phyloP scores from a whole-genome alignment of 2,113 vertebrate species.

The Channa argus region DNA sequence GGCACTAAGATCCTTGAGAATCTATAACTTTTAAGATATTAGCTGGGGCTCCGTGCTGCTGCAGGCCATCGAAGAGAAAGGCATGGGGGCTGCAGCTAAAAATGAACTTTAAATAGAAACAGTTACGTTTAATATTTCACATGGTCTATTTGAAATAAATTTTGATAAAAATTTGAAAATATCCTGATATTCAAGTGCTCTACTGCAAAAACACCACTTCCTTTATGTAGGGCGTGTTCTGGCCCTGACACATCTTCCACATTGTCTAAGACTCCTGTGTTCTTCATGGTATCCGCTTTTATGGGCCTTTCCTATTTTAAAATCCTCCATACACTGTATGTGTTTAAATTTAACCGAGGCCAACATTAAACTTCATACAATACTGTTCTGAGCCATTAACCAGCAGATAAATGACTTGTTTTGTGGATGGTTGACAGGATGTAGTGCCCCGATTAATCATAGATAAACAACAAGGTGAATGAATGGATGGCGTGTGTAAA shows the following conservation, averaged over 20 bases:
- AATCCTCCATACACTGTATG: conserved; percentile 18
- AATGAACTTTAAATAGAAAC: no score
- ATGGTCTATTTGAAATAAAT: no score
- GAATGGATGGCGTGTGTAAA: conserved; percentile 49
- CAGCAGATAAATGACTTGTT: conserved; percentile 63
- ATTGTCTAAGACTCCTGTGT: background rate
- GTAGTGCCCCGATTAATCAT: conserved; percentile 60
- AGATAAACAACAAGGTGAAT: conserved; percentile 66
- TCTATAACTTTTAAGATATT: conserved; percentile 25
- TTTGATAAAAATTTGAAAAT: background rate
- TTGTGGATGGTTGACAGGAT: conserved; percentile 51
- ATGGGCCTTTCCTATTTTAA: conserved; percentile 32
- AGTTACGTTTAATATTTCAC: no score
- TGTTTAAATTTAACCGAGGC: conserved; percentile 32
- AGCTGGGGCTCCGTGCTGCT: background rate
- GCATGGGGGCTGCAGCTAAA: background rate
- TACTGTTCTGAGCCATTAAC: conserved; percentile 33
- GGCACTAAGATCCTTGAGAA: conserved; percentile 10
- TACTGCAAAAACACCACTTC: background rate
- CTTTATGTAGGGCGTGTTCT: background rate
- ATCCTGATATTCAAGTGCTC: conserved; percentile 1
- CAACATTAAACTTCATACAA: conserved; percentile 46
- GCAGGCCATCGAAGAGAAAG: conserved; percentile 26
- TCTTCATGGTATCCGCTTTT: conserved; percentile 31
- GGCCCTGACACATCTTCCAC: background rate